phyloP scores from a whole-genome alignment of 2,888 invertebrate species.

The Sialis lutaria region DNA sequence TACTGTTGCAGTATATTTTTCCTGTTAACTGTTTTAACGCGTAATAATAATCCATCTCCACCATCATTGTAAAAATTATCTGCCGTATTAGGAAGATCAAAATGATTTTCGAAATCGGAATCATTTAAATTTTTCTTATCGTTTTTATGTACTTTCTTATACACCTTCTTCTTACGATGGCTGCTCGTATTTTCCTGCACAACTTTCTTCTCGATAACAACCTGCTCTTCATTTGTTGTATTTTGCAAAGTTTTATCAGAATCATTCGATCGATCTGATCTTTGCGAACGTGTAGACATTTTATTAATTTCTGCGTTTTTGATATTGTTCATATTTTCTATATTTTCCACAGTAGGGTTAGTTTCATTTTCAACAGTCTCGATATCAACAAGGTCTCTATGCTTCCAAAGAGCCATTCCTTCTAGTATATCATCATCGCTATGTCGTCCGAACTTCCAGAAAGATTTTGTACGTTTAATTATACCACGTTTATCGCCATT shows the following conservation, averaged over 20 bases:
- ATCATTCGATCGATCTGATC: constrained; percentile 23
- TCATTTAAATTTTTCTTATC: constrained; percentile 7
- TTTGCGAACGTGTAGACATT: constrained; percentile 9
- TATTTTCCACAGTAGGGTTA: constrained; percentile 28
- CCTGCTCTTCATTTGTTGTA: constrained; percentile 12
- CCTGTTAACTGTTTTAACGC: constrained; percentile 54
- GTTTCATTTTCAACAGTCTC: constrained; percentile 27
- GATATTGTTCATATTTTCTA: constrained; percentile 22
- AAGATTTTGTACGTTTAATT: constrained; percentile 68
- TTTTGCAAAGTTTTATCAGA: constrained; percentile 24
- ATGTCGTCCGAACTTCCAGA: constrained; percentile 67
- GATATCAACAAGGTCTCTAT: constrained; percentile 64
- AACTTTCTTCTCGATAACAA: constrained; percentile 11
- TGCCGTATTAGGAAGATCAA: constrained; percentile 22
- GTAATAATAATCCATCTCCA: constrained; percentile 47
- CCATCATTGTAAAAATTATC: constrained; percentile 49
- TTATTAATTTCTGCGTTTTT: constrained; percentile 17
- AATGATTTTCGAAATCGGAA: constrained; percentile 14
- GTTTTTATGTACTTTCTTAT: constrained; percentile 10
- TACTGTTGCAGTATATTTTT: constrained; percentile 57
- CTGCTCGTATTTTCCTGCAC: constrained; percentile 18
- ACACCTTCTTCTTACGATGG: constrained; percentile 23
- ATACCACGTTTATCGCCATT: constrained; percentile 42
- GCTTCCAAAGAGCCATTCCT: constrained; percentile 77
- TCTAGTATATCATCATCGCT: constrained; percentile 60